phyloP scores from a whole-genome alignment of 2,888 invertebrate genomes.

The Callyntrura guangdongensis region DNA sequence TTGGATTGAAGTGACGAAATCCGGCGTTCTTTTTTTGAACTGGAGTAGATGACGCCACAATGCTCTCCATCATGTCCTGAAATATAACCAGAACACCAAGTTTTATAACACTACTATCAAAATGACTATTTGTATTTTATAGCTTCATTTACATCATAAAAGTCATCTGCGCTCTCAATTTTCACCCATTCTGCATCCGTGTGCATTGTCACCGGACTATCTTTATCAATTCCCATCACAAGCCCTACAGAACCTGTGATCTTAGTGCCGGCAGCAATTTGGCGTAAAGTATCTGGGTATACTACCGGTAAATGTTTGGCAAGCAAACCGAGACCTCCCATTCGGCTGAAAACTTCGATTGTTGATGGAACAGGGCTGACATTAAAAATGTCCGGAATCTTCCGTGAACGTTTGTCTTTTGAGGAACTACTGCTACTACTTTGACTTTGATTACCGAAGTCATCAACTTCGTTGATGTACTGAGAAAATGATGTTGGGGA shows the following conservation, averaged over 20 bases:
- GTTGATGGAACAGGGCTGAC: conserved; percentile 87
- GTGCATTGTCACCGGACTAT: conserved; percentile 80
- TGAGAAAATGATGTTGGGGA: conserved; percentile 80
- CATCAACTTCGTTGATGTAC: conserved; percentile 62
- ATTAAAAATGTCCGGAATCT: conserved; percentile 83
- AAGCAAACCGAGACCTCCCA: conserved; percentile 95
- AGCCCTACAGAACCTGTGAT: conserved; percentile 78
- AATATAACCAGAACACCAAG: neutral
- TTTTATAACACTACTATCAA: neutral
- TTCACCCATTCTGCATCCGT: conserved; percentile 89
- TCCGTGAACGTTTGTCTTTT: conserved; percentile 37
- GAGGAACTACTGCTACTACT: neutral
- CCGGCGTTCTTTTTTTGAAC: conserved; percentile 80
- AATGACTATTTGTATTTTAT: no score
- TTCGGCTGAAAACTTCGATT: conserved; percentile 94
- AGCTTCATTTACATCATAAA: conserved; percentile 87
- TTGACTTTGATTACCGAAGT: neutral
- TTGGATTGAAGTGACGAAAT: conserved; percentile 79
- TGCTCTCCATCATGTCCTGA: conserved; percentile 83
- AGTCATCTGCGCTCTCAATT: conserved; percentile 87
- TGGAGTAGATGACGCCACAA: conserved; percentile 82
- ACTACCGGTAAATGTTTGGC: conserved; percentile 96
- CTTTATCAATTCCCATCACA: conserved; percentile 81
- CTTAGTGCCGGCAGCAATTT: conserved; percentile 86
- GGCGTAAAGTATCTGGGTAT: conserved; percentile 91